These are phyloP conservation scores for Melanogrammus aeglefinus DNA, from an alignment of 2,797 vertebrate genomes.

Conservation along the genomic window DNA sequence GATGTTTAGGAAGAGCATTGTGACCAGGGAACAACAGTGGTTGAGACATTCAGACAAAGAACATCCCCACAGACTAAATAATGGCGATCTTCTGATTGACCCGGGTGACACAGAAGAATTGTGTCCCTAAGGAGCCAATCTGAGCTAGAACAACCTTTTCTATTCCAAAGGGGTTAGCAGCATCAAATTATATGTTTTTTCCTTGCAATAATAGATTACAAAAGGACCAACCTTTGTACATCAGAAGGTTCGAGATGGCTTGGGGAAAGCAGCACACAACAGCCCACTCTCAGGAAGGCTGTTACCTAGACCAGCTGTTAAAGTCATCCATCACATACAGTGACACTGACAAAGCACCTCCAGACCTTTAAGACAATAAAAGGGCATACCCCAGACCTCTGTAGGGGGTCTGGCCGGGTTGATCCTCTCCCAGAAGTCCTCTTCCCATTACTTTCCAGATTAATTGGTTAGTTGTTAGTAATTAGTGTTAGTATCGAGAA, in stretches of 20 bases:
- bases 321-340: neutral
- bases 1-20: neutral
- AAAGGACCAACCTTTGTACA: neutral
- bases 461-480: no score
- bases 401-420: no score
- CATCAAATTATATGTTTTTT: neutral
- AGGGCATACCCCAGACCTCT: no score
- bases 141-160: neutral
- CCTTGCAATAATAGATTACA: neutral
- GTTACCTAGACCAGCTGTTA: neutral
- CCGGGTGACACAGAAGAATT: no score
- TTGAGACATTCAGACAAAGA: neutral
- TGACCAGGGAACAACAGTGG: neutral
- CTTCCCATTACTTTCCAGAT: no score
- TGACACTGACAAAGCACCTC: neutral
- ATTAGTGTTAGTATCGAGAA: no score
- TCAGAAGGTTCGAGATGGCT: neutral
- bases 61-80: neutral
- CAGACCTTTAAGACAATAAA: no score
- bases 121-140: neutral
- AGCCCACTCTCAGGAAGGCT: neutral
- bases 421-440: no score
- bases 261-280: neutral
- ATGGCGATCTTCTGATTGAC: no score
- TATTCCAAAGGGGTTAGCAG: neutral